These are phyloP conservation scores for Allacma fusca DNA, from an alignment of 2,888 invertebrate genomes.

Conservation along the genomic window DNA sequence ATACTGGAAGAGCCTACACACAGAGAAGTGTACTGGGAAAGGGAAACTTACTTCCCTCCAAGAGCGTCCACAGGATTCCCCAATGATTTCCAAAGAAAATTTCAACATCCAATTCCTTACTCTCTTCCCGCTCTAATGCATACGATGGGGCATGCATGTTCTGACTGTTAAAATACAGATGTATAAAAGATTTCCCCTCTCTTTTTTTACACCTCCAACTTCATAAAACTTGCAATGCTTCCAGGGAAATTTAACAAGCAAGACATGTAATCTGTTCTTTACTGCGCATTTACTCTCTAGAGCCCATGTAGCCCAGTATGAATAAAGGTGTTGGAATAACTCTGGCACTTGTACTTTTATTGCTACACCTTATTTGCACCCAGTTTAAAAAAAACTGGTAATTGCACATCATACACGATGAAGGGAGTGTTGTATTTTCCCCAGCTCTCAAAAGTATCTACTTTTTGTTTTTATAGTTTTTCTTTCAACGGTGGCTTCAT, in stretches of 20 bases:
- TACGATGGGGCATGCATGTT: conserved; percentile 1
- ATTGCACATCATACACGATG: conserved; percentile 2
- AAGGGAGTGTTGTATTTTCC: background rate
- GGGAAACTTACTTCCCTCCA: background rate
- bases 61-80: background rate
- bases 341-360: background rate
- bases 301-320: background rate
- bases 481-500: too few species aligned
- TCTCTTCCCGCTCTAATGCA: background rate
- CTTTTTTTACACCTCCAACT: conserved; percentile 5
- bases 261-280: conserved; percentile 16
- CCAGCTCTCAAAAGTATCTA: background rate
- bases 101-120: background rate
- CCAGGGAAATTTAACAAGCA: conserved; percentile 16
- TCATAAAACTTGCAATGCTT: conserved; percentile 16
- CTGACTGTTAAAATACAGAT: conserved; percentile 2
- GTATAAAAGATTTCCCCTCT: background rate
- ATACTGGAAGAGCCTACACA: too few species aligned
- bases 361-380: background rate
- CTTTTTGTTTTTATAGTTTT: background rate
- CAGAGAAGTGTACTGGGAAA: too few species aligned
- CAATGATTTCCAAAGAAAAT: conserved; percentile 8
- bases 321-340: conserved; percentile 5
- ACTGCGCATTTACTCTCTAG: background rate
- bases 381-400: background rate